Base-by-base conservation (phyloP, 2,888 invertebrate species). In the Ganaspis brasiliensis region DNA sequence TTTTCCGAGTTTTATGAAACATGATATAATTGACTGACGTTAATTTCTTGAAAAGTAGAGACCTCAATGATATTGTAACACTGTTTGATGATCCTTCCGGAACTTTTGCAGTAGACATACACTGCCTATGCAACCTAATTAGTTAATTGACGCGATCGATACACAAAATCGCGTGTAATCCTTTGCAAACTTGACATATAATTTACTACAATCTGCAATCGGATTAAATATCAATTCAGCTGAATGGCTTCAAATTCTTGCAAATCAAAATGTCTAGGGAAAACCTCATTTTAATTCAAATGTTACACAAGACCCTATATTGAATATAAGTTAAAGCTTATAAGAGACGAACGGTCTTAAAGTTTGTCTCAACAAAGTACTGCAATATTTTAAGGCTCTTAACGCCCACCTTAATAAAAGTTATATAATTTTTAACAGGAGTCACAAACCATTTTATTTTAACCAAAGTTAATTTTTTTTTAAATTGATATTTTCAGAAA, bases 151-250 rank as follows among this genome's bases (percentile, higher is more conserved):
- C 14, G 21, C 67, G 40, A 24, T 67, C 45, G 45, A 67, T 45
- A 24, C 59, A n/a, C 9, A 24, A 67, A 24, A 67, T 67, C 40
- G 67, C 40, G 67, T 67, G n/a, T 45, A 67, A 67, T 67, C 45
- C 45, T n/a, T 49, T 24, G 9, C 24, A 67, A 67, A 67, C 67
- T 67, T 67, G 67, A 45, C 67, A 67, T 45, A 24, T 67, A 67
- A 67, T 67, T 67, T 67, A 24, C 40, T 14, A 37, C 21, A 10
- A 19, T 10, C 37, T n/a, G 40, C 67, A 67, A 67, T 67, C 24
- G 21, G 40, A 67, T 67, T 9, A 19, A 24, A 12, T 24, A 67
- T 45, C 67, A 45, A 45, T 67, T 40, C 63, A 40, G 24, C 3
- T 8, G 37, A 67, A 67, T 67, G 40, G 12, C 40, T 67, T 45